These are phyloP conservation scores for Stictocephala bisonia DNA, from an alignment of 2,888 invertebrate genomes.

Conservation along the genomic window DNA sequence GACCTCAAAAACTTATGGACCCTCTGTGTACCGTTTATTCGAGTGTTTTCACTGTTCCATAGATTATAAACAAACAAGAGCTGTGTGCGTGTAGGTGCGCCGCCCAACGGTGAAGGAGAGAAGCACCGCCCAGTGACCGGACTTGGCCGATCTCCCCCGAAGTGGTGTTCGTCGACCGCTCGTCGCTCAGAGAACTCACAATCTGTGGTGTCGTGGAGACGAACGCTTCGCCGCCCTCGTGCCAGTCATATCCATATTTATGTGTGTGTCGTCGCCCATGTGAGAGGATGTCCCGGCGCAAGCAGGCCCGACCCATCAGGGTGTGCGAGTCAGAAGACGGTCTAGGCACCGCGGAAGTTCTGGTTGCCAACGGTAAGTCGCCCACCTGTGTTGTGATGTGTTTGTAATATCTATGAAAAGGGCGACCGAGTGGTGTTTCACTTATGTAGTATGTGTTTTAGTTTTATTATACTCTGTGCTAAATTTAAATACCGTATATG, in stretches of 20 bases:
- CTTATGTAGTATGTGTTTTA: slow-evolving; percentile 9
- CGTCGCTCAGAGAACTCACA: slow-evolving; percentile 14
- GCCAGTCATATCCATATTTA: slow-evolving; percentile 38
- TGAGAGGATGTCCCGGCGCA: slow-evolving; percentile 67
- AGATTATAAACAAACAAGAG: neutral
- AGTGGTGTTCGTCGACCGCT: neutral
- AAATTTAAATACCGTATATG: neutral
- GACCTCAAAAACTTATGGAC: neutral
- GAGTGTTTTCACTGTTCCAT: neutral
- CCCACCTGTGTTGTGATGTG: neutral
- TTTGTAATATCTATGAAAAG: no score
- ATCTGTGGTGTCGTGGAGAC: slow-evolving; percentile 15
- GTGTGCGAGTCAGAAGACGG: slow-evolving; percentile 68
- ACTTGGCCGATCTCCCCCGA: slow-evolving; percentile 37
- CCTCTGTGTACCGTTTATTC: neutral
- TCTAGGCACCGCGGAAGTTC: slow-evolving; percentile 22
- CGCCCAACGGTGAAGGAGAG: slow-evolving; percentile 45
- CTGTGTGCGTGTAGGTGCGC: slow-evolving; percentile 36
- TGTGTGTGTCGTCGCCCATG: slow-evolving; percentile 38
- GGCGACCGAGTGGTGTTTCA: slow-evolving; percentile 40
- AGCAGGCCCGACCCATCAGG: slow-evolving; percentile 69
- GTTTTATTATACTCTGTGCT: no score
- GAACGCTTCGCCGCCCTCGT: slow-evolving; percentile 8
- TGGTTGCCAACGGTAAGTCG: slow-evolving; percentile 55
- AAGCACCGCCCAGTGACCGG: slow-evolving; percentile 46